Percentiles rank a stretch among this genome's conserved stretches.
phyloP scores from a whole-genome alignment of 2,888 invertebrate species.

The Cephus rjabovi region DNA sequence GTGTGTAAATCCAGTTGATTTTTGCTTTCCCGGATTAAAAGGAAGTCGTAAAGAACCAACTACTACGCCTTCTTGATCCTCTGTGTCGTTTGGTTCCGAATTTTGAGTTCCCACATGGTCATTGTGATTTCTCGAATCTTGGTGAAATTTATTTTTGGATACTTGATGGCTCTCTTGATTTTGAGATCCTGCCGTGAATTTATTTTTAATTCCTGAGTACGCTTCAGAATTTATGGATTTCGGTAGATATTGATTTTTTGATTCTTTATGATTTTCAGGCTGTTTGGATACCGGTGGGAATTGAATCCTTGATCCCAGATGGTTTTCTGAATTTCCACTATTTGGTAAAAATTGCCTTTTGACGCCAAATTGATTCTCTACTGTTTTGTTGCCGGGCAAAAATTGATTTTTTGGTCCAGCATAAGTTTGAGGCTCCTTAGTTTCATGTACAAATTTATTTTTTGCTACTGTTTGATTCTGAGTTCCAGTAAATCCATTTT shows the following conservation, averaged over 20 bases:
- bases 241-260: neutral
- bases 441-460: neutral
- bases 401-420: neutral
- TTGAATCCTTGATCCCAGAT: neutral
- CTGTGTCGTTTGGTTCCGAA: constrained; percentile 16
- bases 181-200: neutral
- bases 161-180: neutral
- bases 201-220: neutral
- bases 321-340: neutral
- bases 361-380: neutral
- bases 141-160: neutral
- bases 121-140: neutral
- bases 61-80: constrained; percentile 19
- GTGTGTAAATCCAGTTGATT: constrained; percentile 49
- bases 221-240: neutral
- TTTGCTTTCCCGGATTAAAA: constrained; percentile 14
- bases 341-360: neutral
- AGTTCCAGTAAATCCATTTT: constrained; percentile 9
- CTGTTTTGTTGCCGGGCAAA: constrained; percentile 15
- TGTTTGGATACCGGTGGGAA: neutral
- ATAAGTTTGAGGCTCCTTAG: neutral
- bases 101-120: neutral
- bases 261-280: neutral
- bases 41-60: constrained; percentile 28
- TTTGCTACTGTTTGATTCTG: constrained; percentile 1